phyloP scores from a whole-genome alignment of 2,113 vertebrate genomes.

The Nesogale talazaci region DNA sequence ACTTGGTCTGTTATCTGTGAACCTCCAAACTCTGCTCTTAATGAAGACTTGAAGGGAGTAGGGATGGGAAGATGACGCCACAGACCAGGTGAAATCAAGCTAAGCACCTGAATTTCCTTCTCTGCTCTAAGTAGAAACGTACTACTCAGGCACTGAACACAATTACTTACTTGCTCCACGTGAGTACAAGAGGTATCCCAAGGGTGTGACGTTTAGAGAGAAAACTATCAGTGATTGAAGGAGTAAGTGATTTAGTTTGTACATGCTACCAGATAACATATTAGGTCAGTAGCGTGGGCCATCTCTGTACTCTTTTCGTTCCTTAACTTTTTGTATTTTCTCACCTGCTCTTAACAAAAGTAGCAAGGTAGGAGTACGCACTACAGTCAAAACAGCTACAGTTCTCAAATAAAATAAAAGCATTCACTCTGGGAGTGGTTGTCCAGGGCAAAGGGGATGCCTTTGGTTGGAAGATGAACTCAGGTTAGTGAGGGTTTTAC shows the following conservation, averaged over 20 bases:
- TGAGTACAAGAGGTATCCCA: not conserved
- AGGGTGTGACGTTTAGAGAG: not conserved
- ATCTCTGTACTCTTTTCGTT: not conserved
- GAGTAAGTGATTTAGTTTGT: not conserved
- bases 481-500: not conserved
- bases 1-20: not conserved
- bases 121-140: conserved; percentile 4
- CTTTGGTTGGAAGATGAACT: not conserved
- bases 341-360: not conserved
- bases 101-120: not conserved
- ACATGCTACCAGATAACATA: too few species aligned
- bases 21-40: not conserved
- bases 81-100: not conserved
- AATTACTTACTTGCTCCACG: not conserved
- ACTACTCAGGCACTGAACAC: not conserved
- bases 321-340: not conserved
- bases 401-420: not conserved
- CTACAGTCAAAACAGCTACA: not conserved
- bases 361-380: not conserved
- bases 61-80: not conserved
- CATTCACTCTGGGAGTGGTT: not conserved
- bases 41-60: not conserved
- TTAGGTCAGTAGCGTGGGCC: not conserved
- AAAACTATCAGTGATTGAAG: not conserved
- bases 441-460: not conserved